phyloP scores from a whole-genome alignment of 2,888 invertebrate species.

The Troides aeacus region DNA sequence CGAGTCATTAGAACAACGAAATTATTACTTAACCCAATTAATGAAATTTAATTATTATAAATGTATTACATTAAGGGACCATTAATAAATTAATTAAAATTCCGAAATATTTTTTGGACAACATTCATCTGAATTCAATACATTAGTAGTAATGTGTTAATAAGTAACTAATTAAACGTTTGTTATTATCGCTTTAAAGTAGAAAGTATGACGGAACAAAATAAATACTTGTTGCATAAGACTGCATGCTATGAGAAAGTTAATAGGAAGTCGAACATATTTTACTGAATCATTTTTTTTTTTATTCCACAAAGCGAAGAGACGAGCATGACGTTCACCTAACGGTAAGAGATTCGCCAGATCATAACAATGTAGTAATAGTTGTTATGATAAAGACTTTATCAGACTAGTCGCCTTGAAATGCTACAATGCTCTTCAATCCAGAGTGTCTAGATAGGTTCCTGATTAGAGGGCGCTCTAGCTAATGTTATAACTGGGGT shows the following conservation, averaged over 20 bases:
- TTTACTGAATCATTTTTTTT: constrained; percentile 49
- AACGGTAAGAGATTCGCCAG: too few relatives aligned
- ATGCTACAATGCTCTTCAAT: too few relatives aligned
- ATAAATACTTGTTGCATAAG: constrained; percentile 67
- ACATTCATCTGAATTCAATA: not conserved
- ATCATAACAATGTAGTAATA: constrained; percentile 35
- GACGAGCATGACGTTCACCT: too few relatives aligned
- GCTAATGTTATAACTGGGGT: too few relatives aligned
- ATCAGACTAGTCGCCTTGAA: not conserved
- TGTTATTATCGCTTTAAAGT: constrained; percentile 46
- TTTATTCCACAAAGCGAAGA: too few relatives aligned
- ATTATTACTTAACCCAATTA: not conserved
- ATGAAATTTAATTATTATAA: not conserved
- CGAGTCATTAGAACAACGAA: not conserved
- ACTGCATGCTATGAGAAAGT: constrained; percentile 71
- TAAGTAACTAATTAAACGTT: not conserved
- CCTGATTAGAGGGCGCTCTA: too few relatives aligned
- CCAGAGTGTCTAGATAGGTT: too few relatives aligned
- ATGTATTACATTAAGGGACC: not conserved
- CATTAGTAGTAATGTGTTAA: constrained; percentile 5
- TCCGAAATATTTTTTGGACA: not conserved
- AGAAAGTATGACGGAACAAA: constrained; percentile 73
- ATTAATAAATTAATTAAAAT: not conserved
- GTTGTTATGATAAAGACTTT: constrained; percentile 39
- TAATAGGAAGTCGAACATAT: constrained; percentile 63